These are phyloP conservation scores for Cydia fagiglandana DNA, from an alignment of 1,140 invertebrate species.

Conservation along the genomic window DNA sequence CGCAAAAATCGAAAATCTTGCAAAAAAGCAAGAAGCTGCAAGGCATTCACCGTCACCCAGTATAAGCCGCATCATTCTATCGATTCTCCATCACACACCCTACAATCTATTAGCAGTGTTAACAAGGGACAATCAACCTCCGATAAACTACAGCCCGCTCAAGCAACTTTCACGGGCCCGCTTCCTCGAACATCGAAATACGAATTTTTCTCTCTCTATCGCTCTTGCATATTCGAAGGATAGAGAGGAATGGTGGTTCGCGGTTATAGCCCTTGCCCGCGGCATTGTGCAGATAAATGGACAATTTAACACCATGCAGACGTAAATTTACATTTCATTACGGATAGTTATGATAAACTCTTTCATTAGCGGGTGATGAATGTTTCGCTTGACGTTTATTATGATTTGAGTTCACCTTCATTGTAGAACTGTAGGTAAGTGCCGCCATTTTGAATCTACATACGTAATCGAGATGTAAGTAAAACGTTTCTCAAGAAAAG, in stretches of 20 bases:
- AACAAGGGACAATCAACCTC: constrained; percentile 21
- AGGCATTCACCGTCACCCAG: not conserved
- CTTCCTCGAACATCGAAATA: constrained; percentile 1
- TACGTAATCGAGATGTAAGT: not conserved
- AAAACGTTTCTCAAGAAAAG: not conserved
- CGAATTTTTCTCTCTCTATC: too few species aligned
- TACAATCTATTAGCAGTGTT: constrained; percentile 24
- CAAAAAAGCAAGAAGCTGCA: not conserved
- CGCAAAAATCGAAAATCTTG: too few species aligned
- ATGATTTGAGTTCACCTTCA: not conserved
- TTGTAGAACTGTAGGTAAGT: not conserved
- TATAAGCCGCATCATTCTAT: not conserved
- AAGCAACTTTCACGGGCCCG: constrained; percentile 18
- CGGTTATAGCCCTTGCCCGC: not conserved
- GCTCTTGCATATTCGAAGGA: too few species aligned
- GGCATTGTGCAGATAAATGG: constrained; percentile 20
- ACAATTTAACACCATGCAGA: constrained; percentile 30
- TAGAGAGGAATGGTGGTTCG: too few species aligned
- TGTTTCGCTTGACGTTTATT: constrained; percentile 12
- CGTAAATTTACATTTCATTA: constrained; percentile 28
- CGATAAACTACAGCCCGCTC: not conserved
- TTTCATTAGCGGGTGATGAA: constrained; percentile 26
- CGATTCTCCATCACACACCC: constrained; percentile 10
- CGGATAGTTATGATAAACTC: constrained; percentile 28
- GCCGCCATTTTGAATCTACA: not conserved